Conservation (phyloP, 2,113 vertebrate species). For the Tauraco erythrolophus region DNA sequence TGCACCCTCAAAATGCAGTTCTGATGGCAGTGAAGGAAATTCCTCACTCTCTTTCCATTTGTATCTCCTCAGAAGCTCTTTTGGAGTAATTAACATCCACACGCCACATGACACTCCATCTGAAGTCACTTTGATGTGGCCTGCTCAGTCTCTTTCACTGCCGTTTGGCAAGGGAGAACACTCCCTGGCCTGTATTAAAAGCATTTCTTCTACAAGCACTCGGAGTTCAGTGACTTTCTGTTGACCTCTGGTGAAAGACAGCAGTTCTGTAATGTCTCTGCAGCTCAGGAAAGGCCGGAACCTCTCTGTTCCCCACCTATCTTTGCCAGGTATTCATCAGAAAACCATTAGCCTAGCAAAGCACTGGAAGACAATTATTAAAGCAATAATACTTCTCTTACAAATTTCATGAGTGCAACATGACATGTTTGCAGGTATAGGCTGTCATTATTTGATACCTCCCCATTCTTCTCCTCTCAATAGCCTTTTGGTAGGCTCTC, state of each 20-base stretch:
- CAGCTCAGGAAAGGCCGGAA: not conserved
- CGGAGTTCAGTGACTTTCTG: not conserved
- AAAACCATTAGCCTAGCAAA: not conserved
- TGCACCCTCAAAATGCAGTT: not conserved
- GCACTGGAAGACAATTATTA: not conserved
- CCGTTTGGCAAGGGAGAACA: not conserved
- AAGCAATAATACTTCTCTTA: not conserved
- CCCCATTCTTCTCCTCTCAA: slow-evolving; percentile 4
- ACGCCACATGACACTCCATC: not conserved
- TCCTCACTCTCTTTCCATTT: not conserved
- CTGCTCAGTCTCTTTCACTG: not conserved
- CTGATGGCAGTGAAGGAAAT: not conserved
- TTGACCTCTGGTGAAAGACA: not conserved
- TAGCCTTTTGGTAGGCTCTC: not conserved
- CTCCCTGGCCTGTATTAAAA: not conserved
- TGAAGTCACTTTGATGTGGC: not conserved
- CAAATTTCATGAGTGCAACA: not conserved
- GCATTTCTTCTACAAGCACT: not conserved
- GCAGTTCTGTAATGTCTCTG: not conserved
- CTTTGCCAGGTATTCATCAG: not conserved
- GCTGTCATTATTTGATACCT: slow-evolving; percentile 18
- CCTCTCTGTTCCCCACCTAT: not conserved
- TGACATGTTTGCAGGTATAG: not conserved
- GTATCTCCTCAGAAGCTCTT: not conserved
- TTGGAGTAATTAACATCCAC: not conserved